Evolutionary conservation across 2,113 vertebrate species (phyloP).

Genomic region (Sturnus vulgaris): DNA sequence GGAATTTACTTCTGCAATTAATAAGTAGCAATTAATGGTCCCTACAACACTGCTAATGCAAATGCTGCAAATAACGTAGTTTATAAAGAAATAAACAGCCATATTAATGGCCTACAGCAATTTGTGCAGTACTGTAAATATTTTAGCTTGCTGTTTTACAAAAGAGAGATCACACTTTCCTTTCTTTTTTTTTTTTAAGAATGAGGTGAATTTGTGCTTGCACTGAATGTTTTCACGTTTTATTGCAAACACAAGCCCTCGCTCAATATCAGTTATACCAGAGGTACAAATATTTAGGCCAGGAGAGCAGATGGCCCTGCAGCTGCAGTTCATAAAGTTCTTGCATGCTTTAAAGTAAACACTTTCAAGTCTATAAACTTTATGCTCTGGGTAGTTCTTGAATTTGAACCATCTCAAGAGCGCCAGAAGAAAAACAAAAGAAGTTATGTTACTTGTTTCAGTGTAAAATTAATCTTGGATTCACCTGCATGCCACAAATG

Average conservation of each 20-base stretch:
- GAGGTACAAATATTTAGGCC: conserved; percentile 75
- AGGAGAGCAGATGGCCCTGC: conserved; percentile 64
- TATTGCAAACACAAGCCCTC: conserved; percentile 49
- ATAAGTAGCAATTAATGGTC: conserved; percentile 63
- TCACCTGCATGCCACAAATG: conserved; percentile 98
- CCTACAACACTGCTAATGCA: conserved; percentile 36
- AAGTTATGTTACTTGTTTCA: not conserved
- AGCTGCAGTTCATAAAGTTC: conserved; percentile 68
- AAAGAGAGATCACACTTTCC: conserved; percentile 50
- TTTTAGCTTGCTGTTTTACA: conserved; percentile 68
- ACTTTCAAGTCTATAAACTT: conserved; percentile 16
- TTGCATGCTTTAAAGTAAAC: conserved; percentile 65
- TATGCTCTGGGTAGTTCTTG: not conserved
- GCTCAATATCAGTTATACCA: conserved; percentile 63
- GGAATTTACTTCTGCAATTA: conserved; percentile 61
- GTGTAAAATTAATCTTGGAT: conserved; percentile 3
- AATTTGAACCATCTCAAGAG: not conserved
- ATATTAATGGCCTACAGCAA: conserved; percentile 45
- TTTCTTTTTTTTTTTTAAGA: not conserved
- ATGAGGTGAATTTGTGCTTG: conserved; percentile 51
- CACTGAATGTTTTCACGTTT: conserved; percentile 35
- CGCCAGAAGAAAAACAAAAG: not conserved
- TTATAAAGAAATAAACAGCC: conserved; percentile 69
- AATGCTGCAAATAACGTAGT: conserved; percentile 59
- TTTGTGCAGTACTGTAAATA: conserved; percentile 69